These are phyloP conservation scores for Crotophaga sulcirostris DNA, from an alignment of 2,113 vertebrate genomes.

Conservation along the genomic window DNA sequence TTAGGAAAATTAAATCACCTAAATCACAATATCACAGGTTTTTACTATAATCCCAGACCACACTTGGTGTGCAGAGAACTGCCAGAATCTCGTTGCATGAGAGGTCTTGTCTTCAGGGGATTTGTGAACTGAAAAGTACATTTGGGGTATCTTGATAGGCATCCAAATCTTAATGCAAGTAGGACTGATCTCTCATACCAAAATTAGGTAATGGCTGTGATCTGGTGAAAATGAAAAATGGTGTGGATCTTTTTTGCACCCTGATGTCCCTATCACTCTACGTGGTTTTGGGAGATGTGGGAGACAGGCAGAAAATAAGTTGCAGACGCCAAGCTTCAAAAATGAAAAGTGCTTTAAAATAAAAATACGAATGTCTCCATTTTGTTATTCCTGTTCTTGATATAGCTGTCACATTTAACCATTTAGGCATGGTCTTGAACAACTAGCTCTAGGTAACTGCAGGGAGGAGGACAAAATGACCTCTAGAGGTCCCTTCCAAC, in stretches of 20 bases:
- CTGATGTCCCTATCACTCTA: not conserved
- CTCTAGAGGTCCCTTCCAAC: not conserved
- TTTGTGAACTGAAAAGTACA: not conserved
- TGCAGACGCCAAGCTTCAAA: not conserved
- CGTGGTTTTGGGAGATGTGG: not conserved
- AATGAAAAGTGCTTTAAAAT: not conserved
- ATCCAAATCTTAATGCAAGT: not conserved
- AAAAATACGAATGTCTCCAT: fast-evolving
- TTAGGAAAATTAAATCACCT: not conserved
- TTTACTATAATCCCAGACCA: not conserved
- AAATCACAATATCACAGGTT: not conserved
- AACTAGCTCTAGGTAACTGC: not conserved
- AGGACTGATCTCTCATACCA: not conserved
- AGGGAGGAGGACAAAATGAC: not conserved
- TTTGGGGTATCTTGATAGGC: not conserved
- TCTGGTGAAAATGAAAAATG: not conserved
- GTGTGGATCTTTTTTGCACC: not conserved
- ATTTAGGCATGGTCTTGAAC: not conserved
- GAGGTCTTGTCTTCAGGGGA: not conserved
- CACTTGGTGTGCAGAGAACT: not conserved
- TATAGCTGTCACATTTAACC: not conserved
- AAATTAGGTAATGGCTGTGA: not conserved
- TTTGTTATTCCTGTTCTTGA: not conserved
- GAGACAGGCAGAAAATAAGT: not conserved
- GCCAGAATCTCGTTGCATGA: not conserved